Evolutionary conservation across 2,888 invertebrate genomes (phyloP), one percentile per base, ranked within the genome.

Genomic region (Cheilosia grossa): DNA sequence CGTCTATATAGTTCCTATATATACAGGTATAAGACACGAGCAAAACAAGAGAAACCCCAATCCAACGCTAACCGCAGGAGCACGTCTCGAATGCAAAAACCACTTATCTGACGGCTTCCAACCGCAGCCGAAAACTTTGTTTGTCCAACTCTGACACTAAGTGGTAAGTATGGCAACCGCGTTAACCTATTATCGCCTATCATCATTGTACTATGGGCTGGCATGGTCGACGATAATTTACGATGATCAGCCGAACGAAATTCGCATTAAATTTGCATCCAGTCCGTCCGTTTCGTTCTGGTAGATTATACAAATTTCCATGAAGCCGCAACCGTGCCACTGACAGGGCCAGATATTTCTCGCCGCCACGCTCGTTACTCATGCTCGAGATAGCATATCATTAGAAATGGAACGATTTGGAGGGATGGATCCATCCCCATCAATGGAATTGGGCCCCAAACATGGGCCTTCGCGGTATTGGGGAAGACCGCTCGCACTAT

Each of bases 101-200:
- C 85, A 67, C 81, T 80, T 85, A 81, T 75, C 63, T 33, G 51
- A 51, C 56, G 67, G 56, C 83, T 77, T 72, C 56, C 81, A 75
- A 85, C 85, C 85, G 85, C 85, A 85, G 51, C 75, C 85, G 40
- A 85, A 85, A 85, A 72, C 66, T 85, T 81, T 85, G 85, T 85
- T 85, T 85, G 81, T 77, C 75, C 85, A 85, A 81, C 33, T 77
- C 81, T 75, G 85, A 85, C 85, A 85, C 75, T 85, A 85, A 85
- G 81, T 85, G 85, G 85, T 67, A 72, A 85, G 81, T 72, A 30
- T 30, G 75, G 85, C 85, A 61, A 85, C 85, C 85, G 85, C 85
- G 85, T 85, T 85, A 85, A 85, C 85, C 85, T 85, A 85, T 85
- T 85, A 85, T 85, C 85, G 85, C 85, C 85, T 83, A 83, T 83